Conservation (phyloP, 2,888 invertebrate genomes). For the Drosophila kuntzei region DNA sequence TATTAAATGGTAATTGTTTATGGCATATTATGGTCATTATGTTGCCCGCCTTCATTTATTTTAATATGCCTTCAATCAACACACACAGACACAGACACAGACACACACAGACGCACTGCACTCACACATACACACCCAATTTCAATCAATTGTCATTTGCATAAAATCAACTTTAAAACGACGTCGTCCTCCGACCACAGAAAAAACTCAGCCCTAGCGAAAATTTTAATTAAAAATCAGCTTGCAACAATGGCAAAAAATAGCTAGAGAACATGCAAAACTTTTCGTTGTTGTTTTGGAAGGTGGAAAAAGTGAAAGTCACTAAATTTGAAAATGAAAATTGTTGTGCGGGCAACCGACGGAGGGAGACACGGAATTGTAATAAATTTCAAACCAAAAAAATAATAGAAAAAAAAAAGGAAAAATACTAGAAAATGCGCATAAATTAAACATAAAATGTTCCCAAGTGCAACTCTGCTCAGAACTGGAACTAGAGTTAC, state of each 20-base stretch:
- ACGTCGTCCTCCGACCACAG: slow-evolving; percentile 31
- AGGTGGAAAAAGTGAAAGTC: slow-evolving; percentile 69
- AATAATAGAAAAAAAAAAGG: slow-evolving; percentile 16
- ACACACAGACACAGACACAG: slow-evolving; percentile 33
- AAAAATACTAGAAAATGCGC: slow-evolving; percentile 58
- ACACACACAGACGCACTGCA: slow-evolving; percentile 7
- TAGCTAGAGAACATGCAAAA: slow-evolving; percentile 44
- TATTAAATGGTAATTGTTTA: slow-evolving; percentile 71
- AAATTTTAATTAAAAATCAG: slow-evolving; percentile 70
- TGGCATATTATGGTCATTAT: slow-evolving; percentile 64
- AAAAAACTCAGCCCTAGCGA: slow-evolving; percentile 18
- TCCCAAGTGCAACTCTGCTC: slow-evolving; percentile 48
- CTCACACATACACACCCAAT: slow-evolving; percentile 25
- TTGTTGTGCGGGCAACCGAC: slow-evolving; percentile 22
- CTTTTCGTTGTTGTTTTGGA: slow-evolving; percentile 8
- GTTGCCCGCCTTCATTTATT: slow-evolving; percentile 60
- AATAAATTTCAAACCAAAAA: slow-evolving; percentile 49
- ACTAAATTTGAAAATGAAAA: slow-evolving; percentile 59
- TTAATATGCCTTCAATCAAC: slow-evolving; percentile 64
- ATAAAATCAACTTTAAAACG: slow-evolving; percentile 72
- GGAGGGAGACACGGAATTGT: slow-evolving; percentile 16
- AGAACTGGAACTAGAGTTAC: slow-evolving; percentile 39
- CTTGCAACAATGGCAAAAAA: slow-evolving; percentile 48
- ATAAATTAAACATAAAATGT: slow-evolving; percentile 70
- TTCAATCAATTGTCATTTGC: slow-evolving; percentile 76